Conservation (phyloP, 2,113 vertebrate genomes). For the Macaca fascicularis region DNA sequence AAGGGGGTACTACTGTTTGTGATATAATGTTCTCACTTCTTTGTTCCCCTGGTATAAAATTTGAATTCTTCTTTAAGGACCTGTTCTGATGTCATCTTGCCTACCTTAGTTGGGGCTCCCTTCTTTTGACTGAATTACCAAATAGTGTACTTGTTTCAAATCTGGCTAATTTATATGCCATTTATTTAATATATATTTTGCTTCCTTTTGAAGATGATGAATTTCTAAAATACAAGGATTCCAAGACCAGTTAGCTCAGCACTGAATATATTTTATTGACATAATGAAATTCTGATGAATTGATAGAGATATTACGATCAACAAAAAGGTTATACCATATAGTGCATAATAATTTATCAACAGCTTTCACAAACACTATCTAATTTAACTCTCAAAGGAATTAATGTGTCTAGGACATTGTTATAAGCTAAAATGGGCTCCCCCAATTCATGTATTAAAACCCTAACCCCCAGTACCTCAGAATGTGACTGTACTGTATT, state of each 20-base stretch:
- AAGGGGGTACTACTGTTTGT: neutral
- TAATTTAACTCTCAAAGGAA: neutral
- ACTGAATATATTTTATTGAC: neutral
- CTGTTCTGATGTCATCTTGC: neutral
- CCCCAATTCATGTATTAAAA: neutral
- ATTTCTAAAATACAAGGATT: neutral
- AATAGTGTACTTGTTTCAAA: neutral
- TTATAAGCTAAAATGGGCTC: neutral
- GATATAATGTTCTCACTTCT: neutral
- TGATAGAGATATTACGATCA: neutral
- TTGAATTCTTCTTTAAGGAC: neutral
- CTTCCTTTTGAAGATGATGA: neutral
- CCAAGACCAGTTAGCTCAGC: neutral
- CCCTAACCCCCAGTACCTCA: neutral
- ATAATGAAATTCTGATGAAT: neutral
- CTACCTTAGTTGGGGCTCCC: neutral
- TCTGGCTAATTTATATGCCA: neutral
- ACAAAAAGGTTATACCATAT: neutral
- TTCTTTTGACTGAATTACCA: neutral
- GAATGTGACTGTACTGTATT: neutral
- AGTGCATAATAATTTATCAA: neutral
- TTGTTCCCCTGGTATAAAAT: neutral
- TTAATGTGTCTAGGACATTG: neutral
- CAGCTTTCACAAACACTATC: neutral
- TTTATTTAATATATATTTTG: neutral